Evolutionary conservation across 2,113 vertebrate genomes (phyloP).

Genomic region (Oriolus oriolus): DNA sequence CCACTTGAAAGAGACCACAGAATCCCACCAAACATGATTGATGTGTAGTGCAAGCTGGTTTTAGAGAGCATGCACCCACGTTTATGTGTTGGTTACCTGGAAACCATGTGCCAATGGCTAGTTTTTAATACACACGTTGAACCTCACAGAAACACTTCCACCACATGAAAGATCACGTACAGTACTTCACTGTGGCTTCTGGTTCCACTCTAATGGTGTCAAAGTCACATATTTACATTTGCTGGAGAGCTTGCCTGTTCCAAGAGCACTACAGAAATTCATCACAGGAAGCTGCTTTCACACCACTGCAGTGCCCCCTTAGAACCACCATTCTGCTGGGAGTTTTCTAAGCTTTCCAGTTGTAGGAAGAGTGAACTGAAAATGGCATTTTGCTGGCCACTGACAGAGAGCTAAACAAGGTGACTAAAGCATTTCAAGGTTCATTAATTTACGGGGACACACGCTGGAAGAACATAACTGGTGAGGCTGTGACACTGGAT

Average conservation of each 20-base stretch:
- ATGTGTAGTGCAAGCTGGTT: not conserved
- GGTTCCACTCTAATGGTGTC: not conserved
- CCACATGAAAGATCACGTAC: not conserved
- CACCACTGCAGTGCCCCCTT: not conserved
- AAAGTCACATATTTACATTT: not conserved
- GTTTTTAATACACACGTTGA: not conserved
- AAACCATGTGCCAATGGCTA: not conserved
- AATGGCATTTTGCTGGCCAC: not conserved
- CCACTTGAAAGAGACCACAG: not conserved
- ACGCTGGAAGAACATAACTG: not conserved
- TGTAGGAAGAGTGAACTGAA: not conserved
- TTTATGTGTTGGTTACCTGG: not conserved
- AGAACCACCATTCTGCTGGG: not conserved
- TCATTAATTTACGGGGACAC: not conserved
- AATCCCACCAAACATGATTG: not conserved
- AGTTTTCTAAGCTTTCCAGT: not conserved
- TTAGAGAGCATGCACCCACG: not conserved
- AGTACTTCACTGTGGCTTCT: not conserved
- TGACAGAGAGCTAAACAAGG: not conserved
- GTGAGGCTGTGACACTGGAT: not conserved
- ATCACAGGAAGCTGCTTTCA: slow-evolving; percentile 44
- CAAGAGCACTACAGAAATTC: not conserved
- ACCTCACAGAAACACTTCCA: not conserved
- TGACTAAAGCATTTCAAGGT: not conserved
- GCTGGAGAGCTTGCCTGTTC: not conserved